Evolutionary conservation across 2,797 vertebrate genomes (phyloP), one percentile per base, ranked within the genome.

Genomic region (Pteronotus mesoamericanus): DNA sequence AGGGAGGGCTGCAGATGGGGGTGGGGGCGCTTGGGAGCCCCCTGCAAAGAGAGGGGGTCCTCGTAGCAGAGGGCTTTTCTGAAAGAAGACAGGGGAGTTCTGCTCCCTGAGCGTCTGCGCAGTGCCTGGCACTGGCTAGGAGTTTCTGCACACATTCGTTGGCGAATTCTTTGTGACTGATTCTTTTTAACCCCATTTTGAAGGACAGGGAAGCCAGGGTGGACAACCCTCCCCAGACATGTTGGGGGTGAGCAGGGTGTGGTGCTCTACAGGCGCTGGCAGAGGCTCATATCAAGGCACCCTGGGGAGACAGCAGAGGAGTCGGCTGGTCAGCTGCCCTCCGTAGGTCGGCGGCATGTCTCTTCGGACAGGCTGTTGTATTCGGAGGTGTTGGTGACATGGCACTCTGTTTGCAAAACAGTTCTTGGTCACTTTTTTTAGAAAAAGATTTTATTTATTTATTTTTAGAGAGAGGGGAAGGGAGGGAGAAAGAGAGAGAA

Each of bases 381-480:
- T 86, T 82, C 79, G 92, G 95, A 95, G 72, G 39, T 75, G 82
- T 68, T 64, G 72, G 46, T n/a, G 72, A 74, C 1, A 8, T 80
- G 86, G 77, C 46, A 39, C 69, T 95, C 48, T 55, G 51, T 82
- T 89, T 80, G 91, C 93, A 96, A 92, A 97, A 37, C 16, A 21
- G 39, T 68, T 79, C 69, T 59, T 1, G 0, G 93, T 86, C 69
- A 57, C 61, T 96, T 91, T 91, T 37, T n/a, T n/a, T n/a, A n/a
- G n/a, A n/a, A n/a, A n/a, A n/a, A n/a, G n/a, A n/a, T n/a, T n/a
- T n/a, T n/a, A n/a, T n/a, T n/a, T n/a, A n/a, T n/a, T n/a, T n/a
- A n/a, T n/a, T n/a, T n/a, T n/a, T n/a, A n/a, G n/a, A n/a, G n/a
- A n/a, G n/a, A n/a, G n/a, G n/a, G n/a, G n/a, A n/a, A n/a, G n/a